A percentile compares a stretch with the other conserved stretches of the same genome.
These are phyloP conservation scores for Prunella strophiata DNA, from an alignment of 2,797 vertebrate species.

Conservation along the genomic window DNA sequence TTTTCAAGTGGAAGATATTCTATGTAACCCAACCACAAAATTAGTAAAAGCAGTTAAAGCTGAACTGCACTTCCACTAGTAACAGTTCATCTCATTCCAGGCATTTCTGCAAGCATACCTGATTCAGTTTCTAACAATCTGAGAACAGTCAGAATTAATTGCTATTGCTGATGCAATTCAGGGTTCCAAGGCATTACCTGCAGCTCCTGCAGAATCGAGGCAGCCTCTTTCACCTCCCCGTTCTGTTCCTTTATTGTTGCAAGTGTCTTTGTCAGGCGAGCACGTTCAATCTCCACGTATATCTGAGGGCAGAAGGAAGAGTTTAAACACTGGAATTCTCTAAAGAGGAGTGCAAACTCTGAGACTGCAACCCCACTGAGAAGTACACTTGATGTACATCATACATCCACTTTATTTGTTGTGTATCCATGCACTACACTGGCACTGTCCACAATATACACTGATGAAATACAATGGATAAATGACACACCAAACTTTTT, in stretches of 20 bases:
- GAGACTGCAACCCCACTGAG: neutral
- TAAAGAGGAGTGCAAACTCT: neutral
- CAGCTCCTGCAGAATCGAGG: constrained; percentile 93
- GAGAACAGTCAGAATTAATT: neutral
- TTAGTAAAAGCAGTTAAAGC: neutral
- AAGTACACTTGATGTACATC: neutral
- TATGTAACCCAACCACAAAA: neutral
- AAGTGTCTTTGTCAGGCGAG: constrained; percentile 92
- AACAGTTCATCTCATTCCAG: neutral
- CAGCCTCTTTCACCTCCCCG: constrained; percentile 94
- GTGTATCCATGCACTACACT: neutral
- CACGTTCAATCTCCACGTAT: constrained; percentile 98
- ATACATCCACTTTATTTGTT: neutral
- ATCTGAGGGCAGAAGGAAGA: constrained; percentile 79
- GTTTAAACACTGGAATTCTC: neutral
- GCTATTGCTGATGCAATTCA: neutral
- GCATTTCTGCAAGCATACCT: neutral
- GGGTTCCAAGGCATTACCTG: constrained; percentile 80
- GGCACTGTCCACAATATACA: neutral
- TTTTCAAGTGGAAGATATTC: neutral
- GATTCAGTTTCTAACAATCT: neutral
- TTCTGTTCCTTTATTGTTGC: constrained; percentile 93
- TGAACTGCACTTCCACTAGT: neutral
- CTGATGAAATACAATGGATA: neutral
- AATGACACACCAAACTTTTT: neutral